Base-by-base conservation (phyloP, 1,140 invertebrate genomes). In the Orussus abietinus region DNA sequence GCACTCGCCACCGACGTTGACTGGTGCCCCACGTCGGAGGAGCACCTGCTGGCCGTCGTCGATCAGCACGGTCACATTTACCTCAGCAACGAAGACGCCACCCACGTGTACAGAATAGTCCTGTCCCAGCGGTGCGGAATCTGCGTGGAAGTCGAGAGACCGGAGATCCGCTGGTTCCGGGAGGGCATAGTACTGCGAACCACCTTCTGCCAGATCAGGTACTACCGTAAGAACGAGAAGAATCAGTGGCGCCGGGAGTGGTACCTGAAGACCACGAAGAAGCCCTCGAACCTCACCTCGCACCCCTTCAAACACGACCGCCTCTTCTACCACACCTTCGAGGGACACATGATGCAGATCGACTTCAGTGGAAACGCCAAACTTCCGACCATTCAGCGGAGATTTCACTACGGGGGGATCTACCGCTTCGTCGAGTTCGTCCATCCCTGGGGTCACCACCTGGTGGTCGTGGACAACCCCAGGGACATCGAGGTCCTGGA, bases 171-270 rank as follows among this genome's bases (percentile, higher is more conserved):
- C 14, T 73, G 67, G 66, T 64, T 57, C 25, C 40, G 30, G 3
- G 48, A 22, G 17, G 64, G 62, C n/a, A 62, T 73, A 5, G 14
- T 72, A 0, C 22, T 69, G 4, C 59, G 56, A 5, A 69, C 66
- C 0, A 62, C 66, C 0, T 67, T 62, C 18, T 64, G 65, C 32
- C 59, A 72, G 20, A 59, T 73, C 0, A 52, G 56, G 0, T 73
- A 49, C 18, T 72, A 55, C 34, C 33, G 32, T 25, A 55, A 56
- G 11, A 13, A 39, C 0, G 13, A 30, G 4, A 37, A 31, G 0
- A 18, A 49, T n/a, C 1, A 2, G 1, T 71, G 69, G 69, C 29
- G 12, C 0, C 53, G 31, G 1, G 18, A 32, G 5, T 66, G 62
- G 62, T 37, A 49, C 12, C 7, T 61, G 3, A 58, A 63, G 41